phyloP scores from a whole-genome alignment of 2,888 invertebrate genomes.

The Eristalis pertinax region DNA sequence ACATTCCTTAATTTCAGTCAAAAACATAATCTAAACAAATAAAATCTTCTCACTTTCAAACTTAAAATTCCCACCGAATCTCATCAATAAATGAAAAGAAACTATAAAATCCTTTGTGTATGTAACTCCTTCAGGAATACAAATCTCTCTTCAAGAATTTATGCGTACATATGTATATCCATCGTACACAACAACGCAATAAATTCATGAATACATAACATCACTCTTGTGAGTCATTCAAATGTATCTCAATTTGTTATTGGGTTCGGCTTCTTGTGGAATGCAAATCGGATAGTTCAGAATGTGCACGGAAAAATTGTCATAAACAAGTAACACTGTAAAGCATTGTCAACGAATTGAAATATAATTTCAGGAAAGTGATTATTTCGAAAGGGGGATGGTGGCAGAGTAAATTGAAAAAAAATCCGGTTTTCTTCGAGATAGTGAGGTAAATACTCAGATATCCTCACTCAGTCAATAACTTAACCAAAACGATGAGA shows the following conservation, averaged over 20 bases:
- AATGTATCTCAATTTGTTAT: slow-evolving; percentile 23
- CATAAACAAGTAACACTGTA: neutral
- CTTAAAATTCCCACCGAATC: too few species aligned
- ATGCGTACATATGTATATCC: neutral
- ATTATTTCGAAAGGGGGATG: too few species aligned
- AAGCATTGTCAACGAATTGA: neutral
- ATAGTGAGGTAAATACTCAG: too few species aligned
- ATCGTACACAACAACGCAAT: slow-evolving; percentile 13
- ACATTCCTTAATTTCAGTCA: too few species aligned
- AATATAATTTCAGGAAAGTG: neutral
- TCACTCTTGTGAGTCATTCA: slow-evolving; percentile 27
- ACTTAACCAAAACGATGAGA: too few species aligned
- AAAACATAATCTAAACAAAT: too few species aligned
- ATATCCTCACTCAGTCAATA: too few species aligned
- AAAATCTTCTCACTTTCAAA: too few species aligned
- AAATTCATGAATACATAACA: slow-evolving; percentile 18
- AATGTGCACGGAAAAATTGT: neutral
- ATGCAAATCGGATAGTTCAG: slow-evolving; percentile 7
- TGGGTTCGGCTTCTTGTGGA: neutral
- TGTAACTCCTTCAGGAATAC: slow-evolving; percentile 10
- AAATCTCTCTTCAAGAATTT: neutral
- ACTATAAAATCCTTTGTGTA: neutral
- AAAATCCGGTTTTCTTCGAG: too few species aligned
- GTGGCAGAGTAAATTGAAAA: too few species aligned
- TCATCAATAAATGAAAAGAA: neutral